A percentile compares a stretch with the other conserved stretches of the same genome.
Evolutionary conservation across 1,140 invertebrate species (phyloP).

Genomic region (Dendroctonus ponderosae): DNA sequence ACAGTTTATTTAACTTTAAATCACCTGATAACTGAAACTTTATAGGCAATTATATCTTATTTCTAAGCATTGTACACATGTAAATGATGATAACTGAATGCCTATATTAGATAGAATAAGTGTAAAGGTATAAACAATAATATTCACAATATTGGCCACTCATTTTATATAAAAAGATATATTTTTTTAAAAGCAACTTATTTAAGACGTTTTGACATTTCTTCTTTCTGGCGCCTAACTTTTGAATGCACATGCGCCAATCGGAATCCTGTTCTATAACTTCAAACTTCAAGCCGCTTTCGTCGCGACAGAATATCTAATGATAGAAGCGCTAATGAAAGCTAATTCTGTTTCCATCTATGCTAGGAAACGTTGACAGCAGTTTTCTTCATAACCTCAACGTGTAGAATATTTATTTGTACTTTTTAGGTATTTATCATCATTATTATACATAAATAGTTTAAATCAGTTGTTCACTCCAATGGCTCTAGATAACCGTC

Average conservation of each 20-base stretch:
- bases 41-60: background rate
- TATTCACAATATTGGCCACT: background rate
- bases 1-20: background rate
- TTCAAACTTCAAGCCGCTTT: too few relatives aligned
- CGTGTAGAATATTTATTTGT: too few relatives aligned
- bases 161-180: background rate
- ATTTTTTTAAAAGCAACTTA: background rate
- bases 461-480: background rate
- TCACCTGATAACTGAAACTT: background rate
- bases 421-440: too few relatives aligned
- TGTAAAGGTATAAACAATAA: background rate
- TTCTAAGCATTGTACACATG: background rate
- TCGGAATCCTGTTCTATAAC: too few relatives aligned
- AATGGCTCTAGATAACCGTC: constrained; percentile 7
- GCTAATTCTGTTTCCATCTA: too few relatives aligned
- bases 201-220: background rate
- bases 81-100: background rate
- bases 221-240: constrained; percentile 8
- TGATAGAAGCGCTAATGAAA: too few relatives aligned
- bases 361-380: too few relatives aligned
- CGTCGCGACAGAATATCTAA: too few relatives aligned
- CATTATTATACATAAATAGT: too few relatives aligned
- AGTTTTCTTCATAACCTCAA: too few relatives aligned
- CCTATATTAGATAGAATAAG: background rate
- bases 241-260: constrained; percentile 2